A percentile compares a stretch with the other conserved stretches of the same genome.
phyloP scores from a whole-genome alignment of 2,113 vertebrate genomes.

The Thymallus thymallus region DNA sequence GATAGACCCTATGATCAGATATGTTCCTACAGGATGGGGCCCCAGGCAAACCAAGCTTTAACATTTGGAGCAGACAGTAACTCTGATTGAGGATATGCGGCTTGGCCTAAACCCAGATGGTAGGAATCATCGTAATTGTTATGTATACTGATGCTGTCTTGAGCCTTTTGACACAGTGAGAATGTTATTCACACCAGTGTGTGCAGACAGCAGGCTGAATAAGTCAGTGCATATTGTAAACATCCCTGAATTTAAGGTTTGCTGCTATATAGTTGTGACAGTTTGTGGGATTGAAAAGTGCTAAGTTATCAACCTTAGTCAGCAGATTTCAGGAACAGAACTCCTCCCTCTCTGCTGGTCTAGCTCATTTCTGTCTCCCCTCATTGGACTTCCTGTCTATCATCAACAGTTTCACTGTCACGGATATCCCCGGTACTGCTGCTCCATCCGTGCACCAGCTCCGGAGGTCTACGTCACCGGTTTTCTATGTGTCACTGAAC shows the following conservation, averaged over 20 bases:
- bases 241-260: neutral
- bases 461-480: no score
- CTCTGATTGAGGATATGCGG: neutral
- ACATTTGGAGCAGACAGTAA: neutral
- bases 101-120: constrained; percentile 17
- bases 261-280: neutral
- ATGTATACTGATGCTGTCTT: constrained; percentile 20
- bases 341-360: neutral
- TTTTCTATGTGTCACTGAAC: no score
- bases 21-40: constrained; percentile 2
- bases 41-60: neutral
- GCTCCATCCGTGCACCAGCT: no score
- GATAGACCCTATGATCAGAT: constrained; percentile 13
- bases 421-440: no score
- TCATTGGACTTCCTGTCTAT: neutral
- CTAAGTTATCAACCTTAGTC: neutral
- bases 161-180: constrained; percentile 13
- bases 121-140: constrained; percentile 28
- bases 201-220: constrained; percentile 14
- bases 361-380: neutral
- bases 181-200: neutral
- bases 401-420: neutral
- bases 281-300: neutral
- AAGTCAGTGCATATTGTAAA: neutral
- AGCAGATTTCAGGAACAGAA: neutral